Percentiles rank a stretch among this genome's conserved stretches.
These are phyloP conservation scores for Papilio gigon DNA, from an alignment of 2,888 invertebrate genomes.

Conservation along the genomic window DNA sequence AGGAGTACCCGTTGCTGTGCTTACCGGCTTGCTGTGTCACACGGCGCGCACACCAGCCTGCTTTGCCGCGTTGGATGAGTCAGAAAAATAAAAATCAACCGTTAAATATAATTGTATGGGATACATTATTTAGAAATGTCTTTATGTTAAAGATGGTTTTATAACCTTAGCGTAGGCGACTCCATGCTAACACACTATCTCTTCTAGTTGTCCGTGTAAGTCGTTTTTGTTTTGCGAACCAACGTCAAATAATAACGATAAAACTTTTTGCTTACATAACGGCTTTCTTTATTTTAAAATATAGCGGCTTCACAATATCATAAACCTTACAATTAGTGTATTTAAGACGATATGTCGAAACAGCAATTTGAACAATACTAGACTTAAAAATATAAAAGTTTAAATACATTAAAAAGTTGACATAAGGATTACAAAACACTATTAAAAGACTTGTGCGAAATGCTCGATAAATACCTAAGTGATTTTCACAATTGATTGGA, in stretches of 20 bases:
- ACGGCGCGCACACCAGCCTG: conserved; percentile 72
- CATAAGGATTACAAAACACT: conserved; percentile 76
- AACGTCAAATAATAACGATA: conserved; percentile 77
- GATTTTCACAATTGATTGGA: conserved; percentile 67
- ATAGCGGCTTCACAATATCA: conserved; percentile 81
- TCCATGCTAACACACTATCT: conserved; percentile 77
- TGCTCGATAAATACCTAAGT: conserved; percentile 61
- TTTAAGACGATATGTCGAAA: conserved; percentile 80
- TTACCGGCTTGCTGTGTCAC: conserved; percentile 67
- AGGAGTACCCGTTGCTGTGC: conserved; percentile 46
- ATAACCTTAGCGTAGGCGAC: conserved; percentile 73
- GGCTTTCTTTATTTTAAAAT: conserved; percentile 83
- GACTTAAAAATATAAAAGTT: conserved; percentile 69
- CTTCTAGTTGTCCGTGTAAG: conserved; percentile 79
- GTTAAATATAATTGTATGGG: conserved; percentile 61
- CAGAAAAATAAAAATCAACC: conserved; percentile 70
- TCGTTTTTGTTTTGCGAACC: conserved; percentile 75
- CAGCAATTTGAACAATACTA: conserved; percentile 79
- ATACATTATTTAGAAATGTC: conserved; percentile 49
- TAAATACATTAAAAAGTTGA: conserved; percentile 72
- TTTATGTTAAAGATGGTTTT: conserved; percentile 53
- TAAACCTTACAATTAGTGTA: conserved; percentile 77
- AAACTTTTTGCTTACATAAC: conserved; percentile 80
- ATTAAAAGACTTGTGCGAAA: conserved; percentile 65
- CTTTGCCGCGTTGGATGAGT: conserved; percentile 77